Base-by-base conservation (phyloP, 2,113 vertebrate species). In the Paramormyrops kingsleyae region DNA sequence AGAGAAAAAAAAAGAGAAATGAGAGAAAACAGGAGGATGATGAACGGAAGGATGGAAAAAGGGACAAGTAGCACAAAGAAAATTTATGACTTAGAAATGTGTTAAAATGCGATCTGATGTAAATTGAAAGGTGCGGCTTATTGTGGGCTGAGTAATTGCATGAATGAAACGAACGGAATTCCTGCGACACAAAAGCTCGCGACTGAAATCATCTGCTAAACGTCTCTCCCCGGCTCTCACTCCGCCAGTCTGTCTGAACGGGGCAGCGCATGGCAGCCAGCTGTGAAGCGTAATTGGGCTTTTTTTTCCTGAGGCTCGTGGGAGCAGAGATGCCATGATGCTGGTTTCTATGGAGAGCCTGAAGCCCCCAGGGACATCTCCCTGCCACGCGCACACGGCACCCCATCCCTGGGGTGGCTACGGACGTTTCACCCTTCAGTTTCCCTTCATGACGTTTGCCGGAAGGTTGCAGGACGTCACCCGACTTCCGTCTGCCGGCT, bases 81-180 rank as follows among this genome's bases (percentile, higher is more conserved):
- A 21, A 84, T 24, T 0, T 84, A 47, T 62, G 21, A 62, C 21
- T 62, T 62, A 86, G 21, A 86, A 49, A 49, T 86, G 35, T 42
- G 74, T 17, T n/a, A 86, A 50, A 86, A 27, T 50, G 24, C 44
- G 21, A 47, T 27, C 4, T 35, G 27, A 21, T 35, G 13, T 19
- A 42, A 53, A 53, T 2, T 31, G 9, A 39, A 17, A 31, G 50
- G 47, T 0, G 44, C 5, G 2, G n/a, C 50, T 85, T 85, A 21
- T n/a, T 84, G 49, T 87, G 85, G 85, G 85, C 85, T 53, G 85
- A 19, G 85, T 87, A 87, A 56, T 53, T 53, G 31, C 85, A 39
- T 52, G 27, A 53, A 83, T 31, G 49, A 52, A 52, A 12, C 5
- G 15, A 56, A 21, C 2, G 6, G 74, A 77, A 35, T 17, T n/a